phyloP scores from a whole-genome alignment of 30 jellyfish, hydroid and myxozoan species.

The Morbakka virulenta region DNA sequence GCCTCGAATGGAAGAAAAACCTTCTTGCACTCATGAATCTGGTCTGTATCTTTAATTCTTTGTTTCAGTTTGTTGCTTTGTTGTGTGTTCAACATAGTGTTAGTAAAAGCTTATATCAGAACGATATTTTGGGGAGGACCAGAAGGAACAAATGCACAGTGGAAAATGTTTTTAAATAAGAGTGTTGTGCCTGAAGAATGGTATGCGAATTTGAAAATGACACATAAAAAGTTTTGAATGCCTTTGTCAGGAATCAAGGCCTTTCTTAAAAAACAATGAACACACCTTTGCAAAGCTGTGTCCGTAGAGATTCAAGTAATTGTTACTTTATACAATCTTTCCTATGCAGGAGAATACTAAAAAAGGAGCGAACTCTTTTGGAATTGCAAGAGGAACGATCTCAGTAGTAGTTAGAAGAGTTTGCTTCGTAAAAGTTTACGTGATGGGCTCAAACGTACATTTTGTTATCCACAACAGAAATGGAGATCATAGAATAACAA shows the following conservation, averaged over 20 bases:
- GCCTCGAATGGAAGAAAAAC: no score
- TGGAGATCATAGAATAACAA: no score
- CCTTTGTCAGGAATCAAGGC: no score
- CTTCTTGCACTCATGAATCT: slow-evolving; percentile 20
- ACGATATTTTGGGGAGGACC: slow-evolving; percentile 24
- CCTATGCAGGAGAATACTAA: slow-evolving; percentile 30
- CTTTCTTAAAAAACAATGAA: slow-evolving; percentile 19
- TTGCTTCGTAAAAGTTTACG: background rate
- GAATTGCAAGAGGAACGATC: slow-evolving; percentile 21
- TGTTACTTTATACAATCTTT: slow-evolving; percentile 22
- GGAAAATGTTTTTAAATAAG: slow-evolving; percentile 1
- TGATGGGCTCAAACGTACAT: slow-evolving; percentile 6
- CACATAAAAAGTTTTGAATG: no score
- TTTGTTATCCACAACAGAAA: no score
- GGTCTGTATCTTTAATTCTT: slow-evolving; percentile 1
- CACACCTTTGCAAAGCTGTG: background rate
- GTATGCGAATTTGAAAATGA: slow-evolving; percentile 30
- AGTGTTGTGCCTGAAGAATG: slow-evolving; percentile 36
- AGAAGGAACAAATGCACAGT: slow-evolving; percentile 31
- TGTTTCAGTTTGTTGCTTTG: slow-evolving; percentile 8
- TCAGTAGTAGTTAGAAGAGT: slow-evolving; percentile 14
- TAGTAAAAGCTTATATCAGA: slow-evolving; percentile 1
- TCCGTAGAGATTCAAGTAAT: slow-evolving; percentile 43
- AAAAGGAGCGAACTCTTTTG: slow-evolving; percentile 15
- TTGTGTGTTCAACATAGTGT: slow-evolving; percentile 17